These are phyloP conservation scores for Lamproptera curius DNA, from an alignment of 2,888 invertebrate genomes.

Conservation along the genomic window DNA sequence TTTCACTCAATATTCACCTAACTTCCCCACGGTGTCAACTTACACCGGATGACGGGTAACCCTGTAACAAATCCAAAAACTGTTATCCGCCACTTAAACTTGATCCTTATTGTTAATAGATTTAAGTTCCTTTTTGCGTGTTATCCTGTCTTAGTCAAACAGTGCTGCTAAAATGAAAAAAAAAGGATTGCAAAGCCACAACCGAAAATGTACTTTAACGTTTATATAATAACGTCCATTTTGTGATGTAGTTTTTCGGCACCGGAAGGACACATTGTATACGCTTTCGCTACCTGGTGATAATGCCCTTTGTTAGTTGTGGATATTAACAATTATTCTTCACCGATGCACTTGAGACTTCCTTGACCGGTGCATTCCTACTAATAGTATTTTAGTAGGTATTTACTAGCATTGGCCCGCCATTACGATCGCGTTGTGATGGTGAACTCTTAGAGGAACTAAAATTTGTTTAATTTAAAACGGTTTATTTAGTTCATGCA, in stretches of 20 bases:
- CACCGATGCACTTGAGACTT: slow-evolving; percentile 40
- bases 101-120: slow-evolving; percentile 21
- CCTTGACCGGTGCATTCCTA: slow-evolving; percentile 55
- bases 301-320: slow-evolving; percentile 63
- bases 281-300: slow-evolving; percentile 71
- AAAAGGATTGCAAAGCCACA: not conserved
- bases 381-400: too few relatives aligned
- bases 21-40: slow-evolving; percentile 70
- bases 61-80: slow-evolving; percentile 49
- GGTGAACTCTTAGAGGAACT: too few relatives aligned
- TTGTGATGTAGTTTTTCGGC: slow-evolving; percentile 27
- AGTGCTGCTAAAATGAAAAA: slow-evolving; percentile 10
- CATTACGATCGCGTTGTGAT: too few relatives aligned
- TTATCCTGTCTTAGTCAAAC: slow-evolving; percentile 3
- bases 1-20: slow-evolving; percentile 43
- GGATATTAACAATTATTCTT: slow-evolving; percentile 47
- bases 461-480: too few relatives aligned
- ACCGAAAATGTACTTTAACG: slow-evolving; percentile 27
- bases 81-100: slow-evolving; percentile 23
- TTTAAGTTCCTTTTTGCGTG: slow-evolving; percentile 24
- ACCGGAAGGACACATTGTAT: slow-evolving; percentile 71
- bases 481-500: too few relatives aligned
- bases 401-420: too few relatives aligned
- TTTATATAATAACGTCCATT: slow-evolving; percentile 28
- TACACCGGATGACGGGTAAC: slow-evolving; percentile 69